Evolutionary conservation across 1,140 invertebrate species (phyloP).

Genomic region (Eciton burchellii): DNA sequence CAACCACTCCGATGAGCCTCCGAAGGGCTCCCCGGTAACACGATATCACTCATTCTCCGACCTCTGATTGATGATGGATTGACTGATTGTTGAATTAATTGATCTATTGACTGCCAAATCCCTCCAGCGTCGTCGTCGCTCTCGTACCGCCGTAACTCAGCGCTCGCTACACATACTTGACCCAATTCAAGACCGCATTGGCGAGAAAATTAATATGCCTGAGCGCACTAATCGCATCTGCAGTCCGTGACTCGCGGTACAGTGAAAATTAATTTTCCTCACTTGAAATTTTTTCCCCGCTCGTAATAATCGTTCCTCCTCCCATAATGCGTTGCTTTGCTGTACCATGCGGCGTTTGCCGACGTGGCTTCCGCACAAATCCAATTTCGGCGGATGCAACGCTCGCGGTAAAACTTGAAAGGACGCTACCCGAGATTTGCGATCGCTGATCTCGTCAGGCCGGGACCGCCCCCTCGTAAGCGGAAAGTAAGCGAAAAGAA

Average conservation of each 20-base stretch:
- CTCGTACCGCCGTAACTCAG: conserved; percentile 2
- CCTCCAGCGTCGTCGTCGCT: conserved; percentile 36
- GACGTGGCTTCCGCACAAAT: conserved; percentile 32
- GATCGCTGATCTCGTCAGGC: conserved; percentile 35
- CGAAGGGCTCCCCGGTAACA: conserved; percentile 85
- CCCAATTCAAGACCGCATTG: not conserved
- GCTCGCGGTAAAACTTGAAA: conserved; percentile 38
- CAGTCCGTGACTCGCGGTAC: not conserved
- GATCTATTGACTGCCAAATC: conserved; percentile 74
- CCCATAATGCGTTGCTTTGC: not conserved
- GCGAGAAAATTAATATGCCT: not conserved
- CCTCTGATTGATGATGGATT: conserved; percentile 82
- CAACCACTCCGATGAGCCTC: conserved; percentile 82
- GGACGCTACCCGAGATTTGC: conserved; percentile 29
- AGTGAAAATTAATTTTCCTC: not conserved
- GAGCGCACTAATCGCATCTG: not conserved
- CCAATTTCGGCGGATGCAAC: conserved; percentile 33
- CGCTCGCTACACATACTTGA: not conserved
- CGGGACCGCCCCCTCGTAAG: not conserved
- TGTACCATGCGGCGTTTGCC: not conserved
- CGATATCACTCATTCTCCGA: conserved; percentile 84
- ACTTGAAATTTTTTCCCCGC: not conserved
- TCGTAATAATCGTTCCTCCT: not conserved
- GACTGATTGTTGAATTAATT: conserved; percentile 78
- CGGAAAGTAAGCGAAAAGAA: conserved; percentile 63